A percentile compares a stretch with the other conserved stretches of the same genome.
phyloP scores from a whole-genome alignment of 2,888 invertebrate genomes.

The Plagodis pulveraria region DNA sequence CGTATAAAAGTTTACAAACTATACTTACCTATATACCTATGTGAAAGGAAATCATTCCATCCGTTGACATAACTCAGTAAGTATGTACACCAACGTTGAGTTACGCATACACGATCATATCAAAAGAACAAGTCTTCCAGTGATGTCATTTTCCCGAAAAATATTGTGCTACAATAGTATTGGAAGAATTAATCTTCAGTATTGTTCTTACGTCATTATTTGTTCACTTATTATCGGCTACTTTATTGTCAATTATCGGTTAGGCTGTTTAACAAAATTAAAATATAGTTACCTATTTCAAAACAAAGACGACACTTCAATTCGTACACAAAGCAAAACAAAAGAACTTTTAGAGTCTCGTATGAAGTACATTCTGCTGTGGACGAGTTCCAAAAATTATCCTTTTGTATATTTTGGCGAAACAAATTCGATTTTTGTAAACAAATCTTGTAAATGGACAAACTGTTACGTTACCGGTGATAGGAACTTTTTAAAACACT shows the following conservation, averaged over 20 bases:
- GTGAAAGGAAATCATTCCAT: not conserved
- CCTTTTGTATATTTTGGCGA: constrained; percentile 60
- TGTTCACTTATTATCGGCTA: constrained; percentile 8
- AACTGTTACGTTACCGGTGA: constrained; percentile 68
- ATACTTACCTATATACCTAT: not conserved
- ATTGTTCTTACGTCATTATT: constrained; percentile 8
- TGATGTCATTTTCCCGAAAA: constrained; percentile 9
- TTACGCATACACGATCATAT: not conserved
- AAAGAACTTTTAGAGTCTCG: not conserved
- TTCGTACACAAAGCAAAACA: not conserved
- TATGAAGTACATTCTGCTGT: constrained; percentile 62
- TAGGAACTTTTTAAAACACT: constrained; percentile 47
- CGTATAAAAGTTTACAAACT: constrained; percentile 30
- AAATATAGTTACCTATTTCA: not conserved
- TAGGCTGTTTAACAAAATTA: constrained; percentile 1
- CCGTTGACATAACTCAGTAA: not conserved
- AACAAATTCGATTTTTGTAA: constrained; percentile 54
- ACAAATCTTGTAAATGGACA: constrained; percentile 55
- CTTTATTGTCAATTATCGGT: constrained; percentile 4
- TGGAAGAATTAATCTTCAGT: constrained; percentile 8
- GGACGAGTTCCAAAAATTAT: constrained; percentile 55
- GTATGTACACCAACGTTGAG: not conserved
- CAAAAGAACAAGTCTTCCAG: not conserved
- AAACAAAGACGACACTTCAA: not conserved
- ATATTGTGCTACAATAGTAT: constrained; percentile 4